Evolutionary conservation across 2,113 vertebrate species (phyloP), one percentile per base, ranked within the genome.

Genomic region (Hippoglossus stenolepis): DNA sequence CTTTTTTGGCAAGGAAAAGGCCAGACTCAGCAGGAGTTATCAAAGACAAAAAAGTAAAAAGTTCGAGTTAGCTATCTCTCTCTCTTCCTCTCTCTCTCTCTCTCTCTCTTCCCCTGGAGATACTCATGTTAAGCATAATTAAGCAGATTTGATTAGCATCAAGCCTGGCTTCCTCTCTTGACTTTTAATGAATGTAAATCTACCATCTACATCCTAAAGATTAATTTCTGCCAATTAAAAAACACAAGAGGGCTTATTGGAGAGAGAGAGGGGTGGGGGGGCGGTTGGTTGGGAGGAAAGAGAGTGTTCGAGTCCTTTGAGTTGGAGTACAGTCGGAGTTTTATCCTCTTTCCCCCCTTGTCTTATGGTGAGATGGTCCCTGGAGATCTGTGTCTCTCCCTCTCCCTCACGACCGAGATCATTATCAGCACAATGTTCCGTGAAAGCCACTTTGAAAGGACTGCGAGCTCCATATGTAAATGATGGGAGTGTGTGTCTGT

Each of bases 101-200:
- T 81, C 83, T 87, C 89, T 84, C 89, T 89, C 88, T 91, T 81
- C 89, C 91, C 89, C 92, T 91, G 87, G 93, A 94, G 92, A 94
- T 92, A 92, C 90, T 94, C 92, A 92, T 93, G 93, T 93, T 93
- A 94, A 94, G 94, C 92, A 91, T 94, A 94, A 94, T 94, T 94
- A 94, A 94, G 91, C 93, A 93, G 92, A 94, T 94, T 94, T 94
- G 94, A 94, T 94, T 94, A 92, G 91, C 93, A 94, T 93, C 92
- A 93, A 93, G 92, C 92, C 92, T 94, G 93, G 93, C 93, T 94
- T 94, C 93, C 93, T 93, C 93, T 94, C 96, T 96, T 94, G 97
- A 97, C 96, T 97, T 97, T 98, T 98, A 98, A 97, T 98, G 97
- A 98, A 98, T 98, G 97, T 96, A 99, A 98, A 98, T 98, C 96